Conservation (phyloP, 2,797 vertebrate species). For the Tolypeutes matacus region DNA sequence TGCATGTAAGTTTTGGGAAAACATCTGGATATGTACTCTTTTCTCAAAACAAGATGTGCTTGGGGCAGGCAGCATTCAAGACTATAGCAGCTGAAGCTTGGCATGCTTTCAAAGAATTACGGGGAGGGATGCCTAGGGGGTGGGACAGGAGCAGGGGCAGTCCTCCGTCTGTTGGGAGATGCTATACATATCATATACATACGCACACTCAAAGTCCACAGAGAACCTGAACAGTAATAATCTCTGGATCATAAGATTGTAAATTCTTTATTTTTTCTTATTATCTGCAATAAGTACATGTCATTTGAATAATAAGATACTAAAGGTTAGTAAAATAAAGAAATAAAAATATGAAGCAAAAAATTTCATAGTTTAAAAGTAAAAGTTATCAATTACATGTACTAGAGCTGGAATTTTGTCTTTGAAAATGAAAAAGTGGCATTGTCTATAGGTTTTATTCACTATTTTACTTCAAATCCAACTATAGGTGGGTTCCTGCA, state of each 20-base stretch:
- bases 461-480: slow-evolving; percentile 21
- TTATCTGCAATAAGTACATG: slow-evolving; percentile 10
- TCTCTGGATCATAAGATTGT: not conserved
- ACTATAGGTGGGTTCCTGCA: not conserved
- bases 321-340: slow-evolving; percentile 34
- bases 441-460: not conserved
- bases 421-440: slow-evolving; percentile 28
- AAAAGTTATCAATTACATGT: not conserved
- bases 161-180: too few relatives aligned
- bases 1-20: too few relatives aligned
- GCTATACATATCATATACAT: too few relatives aligned
- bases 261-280: slow-evolving; percentile 9
- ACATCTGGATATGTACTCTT: too few relatives aligned
- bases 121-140: too few relatives aligned
- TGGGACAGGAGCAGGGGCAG: too few relatives aligned
- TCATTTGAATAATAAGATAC: not conserved
- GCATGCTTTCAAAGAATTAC: too few relatives aligned
- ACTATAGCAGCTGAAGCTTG: too few relatives aligned
- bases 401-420: not conserved
- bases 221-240: not conserved
- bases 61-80: too few relatives aligned
- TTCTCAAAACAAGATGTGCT: too few relatives aligned
- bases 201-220: not conserved
- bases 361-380: not conserved
- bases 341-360: not conserved